Evolutionary conservation across 2,888 invertebrate genomes (phyloP).

Genomic region (Cosmia trapezina): DNA sequence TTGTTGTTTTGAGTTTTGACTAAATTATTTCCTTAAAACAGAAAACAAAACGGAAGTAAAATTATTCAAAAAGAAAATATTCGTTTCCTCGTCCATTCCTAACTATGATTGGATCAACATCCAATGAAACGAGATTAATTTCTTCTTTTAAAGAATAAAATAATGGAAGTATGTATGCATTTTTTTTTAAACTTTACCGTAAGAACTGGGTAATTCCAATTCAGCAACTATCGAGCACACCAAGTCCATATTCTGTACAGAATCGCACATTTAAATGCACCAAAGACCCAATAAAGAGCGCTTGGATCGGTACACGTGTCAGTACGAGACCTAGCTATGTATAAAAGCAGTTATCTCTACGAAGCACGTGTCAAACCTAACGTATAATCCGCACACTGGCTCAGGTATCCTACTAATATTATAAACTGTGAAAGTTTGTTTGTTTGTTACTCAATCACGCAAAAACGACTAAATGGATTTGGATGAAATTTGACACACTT

Average conservation of each 20-base stretch:
- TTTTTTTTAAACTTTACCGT: background rate
- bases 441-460: too few relatives aligned
- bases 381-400: background rate
- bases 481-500: too few relatives aligned
- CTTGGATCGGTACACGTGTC: constrained; percentile 51
- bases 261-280: constrained; percentile 4
- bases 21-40: constrained; percentile 19
- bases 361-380: constrained; percentile 29
- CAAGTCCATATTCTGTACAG: background rate
- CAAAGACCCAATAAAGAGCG: constrained; percentile 2
- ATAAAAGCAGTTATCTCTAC: constrained; percentile 25
- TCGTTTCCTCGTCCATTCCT: background rate
- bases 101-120: constrained; percentile 13
- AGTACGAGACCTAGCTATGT: background rate
- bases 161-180: background rate
- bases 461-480: too few relatives aligned
- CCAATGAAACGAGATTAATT: constrained; percentile 3
- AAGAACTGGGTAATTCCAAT: background rate
- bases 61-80: constrained; percentile 3
- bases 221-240: background rate
- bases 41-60: background rate
- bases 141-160: background rate
- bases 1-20: constrained; percentile 11
- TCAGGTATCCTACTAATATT: too few relatives aligned
- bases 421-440: too few relatives aligned